These are phyloP conservation scores for Syngnathoides biaculeatus DNA, from an alignment of 2,113 vertebrate species.

Conservation along the genomic window DNA sequence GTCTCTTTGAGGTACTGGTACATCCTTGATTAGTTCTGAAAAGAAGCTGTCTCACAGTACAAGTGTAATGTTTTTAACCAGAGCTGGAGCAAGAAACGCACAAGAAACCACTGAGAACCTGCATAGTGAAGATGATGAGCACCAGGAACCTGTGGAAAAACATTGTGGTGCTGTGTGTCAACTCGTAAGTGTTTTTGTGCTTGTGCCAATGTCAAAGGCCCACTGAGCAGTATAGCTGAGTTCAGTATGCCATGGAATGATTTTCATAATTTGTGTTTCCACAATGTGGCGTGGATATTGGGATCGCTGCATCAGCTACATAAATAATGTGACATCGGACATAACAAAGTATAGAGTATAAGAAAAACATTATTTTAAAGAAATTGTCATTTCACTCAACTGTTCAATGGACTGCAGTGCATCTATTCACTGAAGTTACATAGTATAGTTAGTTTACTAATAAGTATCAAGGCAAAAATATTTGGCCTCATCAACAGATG, in stretches of 20 bases:
- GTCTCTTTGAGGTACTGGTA: slow-evolving; percentile 19
- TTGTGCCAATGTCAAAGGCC: not conserved
- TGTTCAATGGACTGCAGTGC: no score
- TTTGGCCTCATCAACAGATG: not conserved
- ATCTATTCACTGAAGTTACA: no score
- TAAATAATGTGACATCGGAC: no score
- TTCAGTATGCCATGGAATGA: not conserved
- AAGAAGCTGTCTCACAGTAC: slow-evolving; percentile 40
- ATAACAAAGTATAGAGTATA: not conserved
- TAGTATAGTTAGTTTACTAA: not conserved
- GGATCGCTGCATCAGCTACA: not conserved
- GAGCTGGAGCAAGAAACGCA: slow-evolving; percentile 90
- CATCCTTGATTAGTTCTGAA: slow-evolving; percentile 35
- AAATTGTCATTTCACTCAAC: no score
- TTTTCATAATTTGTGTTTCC: not conserved
- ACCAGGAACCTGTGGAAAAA: slow-evolving; percentile 98
- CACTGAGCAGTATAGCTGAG: not conserved
- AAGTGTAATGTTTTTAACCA: slow-evolving; percentile 60
- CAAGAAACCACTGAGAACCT: slow-evolving; percentile 85
- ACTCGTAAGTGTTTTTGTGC: slow-evolving; percentile 86
- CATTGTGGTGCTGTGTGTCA: slow-evolving; percentile 95
- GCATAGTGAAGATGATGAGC: slow-evolving; percentile 90
- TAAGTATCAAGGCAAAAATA: not conserved
- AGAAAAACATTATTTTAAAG: no score
- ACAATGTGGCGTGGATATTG: not conserved